phyloP scores from a whole-genome alignment of 2,113 vertebrate species.

The Phoxinus phoxinus region DNA sequence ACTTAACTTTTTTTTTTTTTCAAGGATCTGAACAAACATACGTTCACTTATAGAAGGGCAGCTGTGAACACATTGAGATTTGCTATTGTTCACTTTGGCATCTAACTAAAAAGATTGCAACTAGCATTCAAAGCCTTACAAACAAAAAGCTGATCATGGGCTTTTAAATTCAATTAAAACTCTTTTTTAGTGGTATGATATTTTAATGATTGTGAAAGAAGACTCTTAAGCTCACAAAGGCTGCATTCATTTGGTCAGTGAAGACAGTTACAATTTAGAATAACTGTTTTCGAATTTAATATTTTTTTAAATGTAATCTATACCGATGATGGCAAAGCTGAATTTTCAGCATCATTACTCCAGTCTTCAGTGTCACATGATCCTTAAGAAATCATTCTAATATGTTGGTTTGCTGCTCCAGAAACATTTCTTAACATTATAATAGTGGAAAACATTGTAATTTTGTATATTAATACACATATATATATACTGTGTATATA shows the following conservation, averaged over 20 bases:
- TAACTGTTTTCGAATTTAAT: not conserved
- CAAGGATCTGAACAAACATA: constrained; percentile 2
- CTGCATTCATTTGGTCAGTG: not conserved
- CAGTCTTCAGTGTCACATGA: not conserved
- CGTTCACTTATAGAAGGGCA: not conserved
- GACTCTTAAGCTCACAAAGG: not conserved
- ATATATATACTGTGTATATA: too few species aligned
- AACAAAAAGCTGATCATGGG: not conserved
- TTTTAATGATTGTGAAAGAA: not conserved
- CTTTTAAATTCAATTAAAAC: not conserved
- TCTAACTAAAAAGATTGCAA: not conserved
- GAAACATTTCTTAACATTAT: not conserved
- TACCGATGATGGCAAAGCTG: not conserved
- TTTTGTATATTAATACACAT: too few species aligned
- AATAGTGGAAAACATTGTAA: too few species aligned
- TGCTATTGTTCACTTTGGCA: not conserved
- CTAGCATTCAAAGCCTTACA: not conserved
- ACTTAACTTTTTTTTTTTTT: constrained; percentile 7
- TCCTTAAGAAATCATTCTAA: not conserved
- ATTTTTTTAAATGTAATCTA: not conserved
- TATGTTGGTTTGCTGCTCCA: not conserved
- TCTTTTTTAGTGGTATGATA: not conserved
- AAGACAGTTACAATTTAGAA: not conserved
- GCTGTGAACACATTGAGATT: not conserved
- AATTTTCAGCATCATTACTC: not conserved